Evolutionary conservation across 2,797 vertebrate genomes (phyloP).

Genomic region (Psittacula echo): DNA sequence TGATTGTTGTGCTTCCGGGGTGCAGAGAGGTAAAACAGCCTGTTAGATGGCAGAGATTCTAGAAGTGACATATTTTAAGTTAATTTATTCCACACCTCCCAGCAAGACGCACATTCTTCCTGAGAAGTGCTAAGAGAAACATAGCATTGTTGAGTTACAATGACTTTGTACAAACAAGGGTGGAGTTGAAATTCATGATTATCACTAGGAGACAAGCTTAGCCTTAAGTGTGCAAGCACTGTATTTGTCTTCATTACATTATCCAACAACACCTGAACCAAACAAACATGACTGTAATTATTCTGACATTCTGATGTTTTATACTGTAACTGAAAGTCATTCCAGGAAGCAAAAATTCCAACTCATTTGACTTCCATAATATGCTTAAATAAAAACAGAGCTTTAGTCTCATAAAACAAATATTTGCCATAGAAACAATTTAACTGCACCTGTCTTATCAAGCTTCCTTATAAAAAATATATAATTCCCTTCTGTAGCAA

Average conservation of each 20-base stretch:
- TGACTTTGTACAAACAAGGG: constrained; percentile 22
- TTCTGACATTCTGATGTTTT: constrained; percentile 28
- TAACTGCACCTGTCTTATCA: background rate
- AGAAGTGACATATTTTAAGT: background rate
- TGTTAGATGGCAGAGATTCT: background rate
- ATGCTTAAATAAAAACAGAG: background rate
- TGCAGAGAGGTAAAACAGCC: background rate
- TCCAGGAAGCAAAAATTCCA: constrained; percentile 22
- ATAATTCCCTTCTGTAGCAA: background rate
- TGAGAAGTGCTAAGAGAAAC: background rate
- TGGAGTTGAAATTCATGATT: background rate
- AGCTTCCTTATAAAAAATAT: background rate
- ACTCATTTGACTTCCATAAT: background rate
- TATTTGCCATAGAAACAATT: constrained; percentile 34
- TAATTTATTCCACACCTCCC: background rate
- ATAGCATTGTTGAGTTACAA: background rate
- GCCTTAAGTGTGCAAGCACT: background rate
- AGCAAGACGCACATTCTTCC: background rate
- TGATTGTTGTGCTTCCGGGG: background rate
- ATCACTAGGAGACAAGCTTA: background rate
- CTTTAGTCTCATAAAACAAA: background rate
- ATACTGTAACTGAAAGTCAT: constrained; percentile 13
- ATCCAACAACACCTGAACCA: background rate
- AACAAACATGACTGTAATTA: constrained; percentile 4
- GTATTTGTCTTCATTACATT: background rate